Conservation (phyloP, 2,113 vertebrate genomes). For the Pantherophis guttatus region DNA sequence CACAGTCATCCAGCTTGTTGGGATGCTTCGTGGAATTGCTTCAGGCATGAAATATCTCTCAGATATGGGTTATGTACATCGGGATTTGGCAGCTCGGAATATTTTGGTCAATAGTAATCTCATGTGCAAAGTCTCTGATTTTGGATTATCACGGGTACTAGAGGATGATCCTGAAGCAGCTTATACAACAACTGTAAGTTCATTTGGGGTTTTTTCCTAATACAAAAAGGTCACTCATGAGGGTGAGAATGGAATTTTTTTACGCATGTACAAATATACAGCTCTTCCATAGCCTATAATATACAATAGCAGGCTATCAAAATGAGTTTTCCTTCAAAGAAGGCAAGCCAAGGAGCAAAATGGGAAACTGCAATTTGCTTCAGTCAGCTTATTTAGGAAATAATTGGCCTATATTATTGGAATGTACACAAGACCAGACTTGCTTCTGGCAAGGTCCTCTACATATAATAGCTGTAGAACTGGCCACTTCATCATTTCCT, state of each 20-base stretch:
- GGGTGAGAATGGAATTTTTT: no score
- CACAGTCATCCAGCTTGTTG: constrained; percentile 93
- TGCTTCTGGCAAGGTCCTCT: neutral
- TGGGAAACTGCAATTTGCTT: neutral
- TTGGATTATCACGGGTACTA: constrained; percentile 79
- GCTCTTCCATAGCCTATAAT: neutral
- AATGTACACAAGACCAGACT: neutral
- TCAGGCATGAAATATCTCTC: constrained; percentile 85
- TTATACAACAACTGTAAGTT: constrained; percentile 82
- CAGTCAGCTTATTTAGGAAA: neutral
- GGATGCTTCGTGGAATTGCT: constrained; percentile 92
- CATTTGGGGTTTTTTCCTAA: neutral
- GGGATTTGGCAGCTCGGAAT: constrained; percentile 80
- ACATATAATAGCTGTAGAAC: neutral
- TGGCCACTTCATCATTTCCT: neutral
- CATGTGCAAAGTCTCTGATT: constrained; percentile 81
- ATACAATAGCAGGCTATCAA: neutral
- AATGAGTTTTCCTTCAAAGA: neutral
- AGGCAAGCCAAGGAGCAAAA: neutral
- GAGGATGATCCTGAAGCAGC: constrained; percentile 82
- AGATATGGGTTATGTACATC: constrained; percentile 82
- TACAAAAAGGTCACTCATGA: constrained; percentile 7
- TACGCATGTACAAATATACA: no score
- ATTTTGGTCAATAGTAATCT: constrained; percentile 83
- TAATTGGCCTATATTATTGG: neutral